Percentiles rank a stretch among this genome's conserved stretches.
Evolutionary conservation across 2,797 vertebrate species (phyloP).

Genomic region (Notolabrus celidotus): DNA sequence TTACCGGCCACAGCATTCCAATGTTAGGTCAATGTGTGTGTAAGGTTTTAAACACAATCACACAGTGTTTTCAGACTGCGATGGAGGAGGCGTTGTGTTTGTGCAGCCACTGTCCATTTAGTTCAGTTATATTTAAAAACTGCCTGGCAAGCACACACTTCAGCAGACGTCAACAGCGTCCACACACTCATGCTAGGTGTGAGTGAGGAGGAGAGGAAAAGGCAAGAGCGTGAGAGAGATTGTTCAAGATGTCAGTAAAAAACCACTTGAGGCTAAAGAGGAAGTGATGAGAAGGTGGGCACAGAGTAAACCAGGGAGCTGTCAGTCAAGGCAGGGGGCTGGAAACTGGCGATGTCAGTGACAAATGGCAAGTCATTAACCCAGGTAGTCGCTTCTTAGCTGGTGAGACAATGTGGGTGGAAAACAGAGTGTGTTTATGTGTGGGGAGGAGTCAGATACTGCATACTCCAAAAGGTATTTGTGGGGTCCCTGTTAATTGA

Average conservation of each 20-base stretch:
- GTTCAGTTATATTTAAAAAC: conserved; percentile 33
- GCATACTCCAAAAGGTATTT: conserved; percentile 59
- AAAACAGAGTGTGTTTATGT: conserved; percentile 25
- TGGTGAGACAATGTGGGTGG: conserved; percentile 48
- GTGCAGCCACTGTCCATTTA: conserved; percentile 26
- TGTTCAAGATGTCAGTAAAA: conserved; percentile 59
- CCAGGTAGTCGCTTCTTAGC: conserved; percentile 72
- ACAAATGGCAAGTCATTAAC: conserved; percentile 87
- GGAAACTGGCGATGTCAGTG: conserved; percentile 78
- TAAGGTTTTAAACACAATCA: conserved; percentile 37
- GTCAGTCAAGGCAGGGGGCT: conserved; percentile 78
- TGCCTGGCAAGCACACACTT: conserved; percentile 6
- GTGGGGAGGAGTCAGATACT: conserved; percentile 22
- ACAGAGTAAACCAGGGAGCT: conserved; percentile 71
- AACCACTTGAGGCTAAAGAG: conserved; percentile 48
- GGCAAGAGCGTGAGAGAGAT: conserved; percentile 28
- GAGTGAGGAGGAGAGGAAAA: conserved; percentile 46
- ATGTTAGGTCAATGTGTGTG: conserved; percentile 51
- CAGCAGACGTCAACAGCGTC: conserved; percentile 22
- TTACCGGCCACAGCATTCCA: conserved; percentile 42
- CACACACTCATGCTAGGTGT: conserved; percentile 25
- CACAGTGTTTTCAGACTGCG: conserved; percentile 9
- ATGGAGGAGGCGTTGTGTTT: conserved; percentile 25
- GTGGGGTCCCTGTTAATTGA: conserved; percentile 71
- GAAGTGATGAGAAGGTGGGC: conserved; percentile 56